A percentile compares a stretch with the other conserved stretches of the same genome.
phyloP scores from a whole-genome alignment of 2,888 invertebrate species.

The Apomyelois bistriatella region DNA sequence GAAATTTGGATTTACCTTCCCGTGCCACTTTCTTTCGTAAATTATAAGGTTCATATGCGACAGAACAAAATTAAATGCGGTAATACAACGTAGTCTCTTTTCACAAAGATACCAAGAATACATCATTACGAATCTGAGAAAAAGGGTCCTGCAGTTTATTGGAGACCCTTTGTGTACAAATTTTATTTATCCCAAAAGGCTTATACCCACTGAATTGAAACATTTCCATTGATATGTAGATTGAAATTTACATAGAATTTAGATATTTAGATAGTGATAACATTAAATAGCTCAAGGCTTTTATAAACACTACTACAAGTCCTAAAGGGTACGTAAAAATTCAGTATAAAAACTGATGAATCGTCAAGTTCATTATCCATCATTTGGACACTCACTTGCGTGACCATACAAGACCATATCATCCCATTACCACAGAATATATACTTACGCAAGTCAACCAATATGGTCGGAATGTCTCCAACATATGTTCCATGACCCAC shows the following conservation, averaged over 20 bases:
- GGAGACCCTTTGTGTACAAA: neutral
- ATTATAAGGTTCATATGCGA: too few relatives aligned
- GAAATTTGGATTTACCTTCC: too few relatives aligned
- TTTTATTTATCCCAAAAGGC: neutral
- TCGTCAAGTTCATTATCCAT: neutral
- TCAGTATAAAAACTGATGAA: too few relatives aligned
- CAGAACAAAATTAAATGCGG: neutral
- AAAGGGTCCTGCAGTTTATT: neutral
- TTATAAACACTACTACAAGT: too few relatives aligned
- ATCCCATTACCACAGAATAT: neutral
- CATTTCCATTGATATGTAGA: neutral
- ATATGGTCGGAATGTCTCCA: constrained; percentile 28
- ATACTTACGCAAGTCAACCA: constrained; percentile 35
- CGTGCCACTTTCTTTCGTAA: too few relatives aligned
- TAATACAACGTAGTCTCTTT: too few relatives aligned
- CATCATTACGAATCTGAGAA: neutral
- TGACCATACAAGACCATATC: constrained; percentile 1
- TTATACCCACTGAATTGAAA: neutral
- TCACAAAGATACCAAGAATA: neutral
- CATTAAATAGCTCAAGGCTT: too few relatives aligned
- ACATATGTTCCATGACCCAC: constrained; percentile 43
- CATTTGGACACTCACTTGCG: neutral
- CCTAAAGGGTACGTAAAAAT: too few relatives aligned
- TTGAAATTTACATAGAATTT: neutral
- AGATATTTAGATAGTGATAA: neutral